These are phyloP conservation scores for Ursus arctos DNA, from an alignment of 2,113 vertebrate species.

Conservation along the genomic window DNA sequence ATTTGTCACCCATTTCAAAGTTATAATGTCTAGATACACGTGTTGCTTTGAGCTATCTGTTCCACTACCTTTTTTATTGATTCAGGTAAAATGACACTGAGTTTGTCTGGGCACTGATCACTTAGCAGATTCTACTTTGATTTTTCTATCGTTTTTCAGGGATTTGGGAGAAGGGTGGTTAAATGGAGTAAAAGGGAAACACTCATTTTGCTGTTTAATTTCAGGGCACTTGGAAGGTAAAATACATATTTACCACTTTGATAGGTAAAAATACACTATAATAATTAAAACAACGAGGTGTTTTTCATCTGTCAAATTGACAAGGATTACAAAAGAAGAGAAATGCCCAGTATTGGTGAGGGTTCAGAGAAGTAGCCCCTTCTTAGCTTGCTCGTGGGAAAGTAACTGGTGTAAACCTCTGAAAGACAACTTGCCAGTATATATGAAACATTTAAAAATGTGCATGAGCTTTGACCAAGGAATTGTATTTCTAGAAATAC, in stretches of 20 bases:
- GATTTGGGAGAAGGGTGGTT: background rate
- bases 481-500: constrained; percentile 31
- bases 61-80: background rate
- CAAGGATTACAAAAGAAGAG: constrained; percentile 37
- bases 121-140: background rate
- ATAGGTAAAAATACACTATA: background rate
- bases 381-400: background rate
- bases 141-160: background rate
- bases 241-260: background rate
- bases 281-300: background rate
- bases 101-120: background rate
- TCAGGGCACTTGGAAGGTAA: background rate
- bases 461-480: background rate
- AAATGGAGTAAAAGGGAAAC: background rate
- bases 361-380: background rate
- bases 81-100: background rate
- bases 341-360: background rate
- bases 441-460: background rate
- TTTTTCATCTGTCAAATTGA: constrained; percentile 20
- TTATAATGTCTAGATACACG: background rate
- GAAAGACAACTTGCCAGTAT: background rate
- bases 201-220: background rate
- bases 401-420: background rate
- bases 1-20: background rate
- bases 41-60: background rate